phyloP scores from a whole-genome alignment of 1,140 invertebrate genomes.

The Brachionus plicatilis region DNA sequence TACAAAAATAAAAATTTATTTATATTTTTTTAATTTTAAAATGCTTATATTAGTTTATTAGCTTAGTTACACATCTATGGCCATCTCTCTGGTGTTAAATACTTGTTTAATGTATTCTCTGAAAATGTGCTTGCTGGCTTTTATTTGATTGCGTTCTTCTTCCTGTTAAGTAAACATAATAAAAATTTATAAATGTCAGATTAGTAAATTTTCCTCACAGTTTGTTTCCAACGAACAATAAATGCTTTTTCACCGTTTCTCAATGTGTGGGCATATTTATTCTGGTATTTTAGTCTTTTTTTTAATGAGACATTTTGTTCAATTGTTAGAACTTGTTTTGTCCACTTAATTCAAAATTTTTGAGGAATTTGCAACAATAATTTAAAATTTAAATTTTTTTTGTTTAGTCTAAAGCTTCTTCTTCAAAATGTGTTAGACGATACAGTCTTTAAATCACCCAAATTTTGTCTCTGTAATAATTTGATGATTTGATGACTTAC shows the following conservation, averaged over 20 bases:
- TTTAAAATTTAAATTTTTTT: too few species aligned
- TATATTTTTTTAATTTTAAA: not conserved
- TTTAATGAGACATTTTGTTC: conserved; percentile 84
- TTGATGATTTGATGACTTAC: too few species aligned
- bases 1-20: not conserved
- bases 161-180: not conserved
- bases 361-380: too few species aligned
- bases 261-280: conserved; percentile 78
- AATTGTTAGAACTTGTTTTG: conserved; percentile 88
- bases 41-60: not conserved
- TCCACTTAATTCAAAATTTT: conserved; percentile 65
- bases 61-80: not conserved
- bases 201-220: not conserved
- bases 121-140: not conserved
- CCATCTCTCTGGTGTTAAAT: not conserved
- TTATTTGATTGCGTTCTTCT: not conserved
- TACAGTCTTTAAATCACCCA: too few species aligned
- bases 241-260: conserved; percentile 7
- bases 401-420: too few species aligned
- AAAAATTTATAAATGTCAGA: not conserved
- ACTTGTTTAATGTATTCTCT: not conserved
- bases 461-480: too few species aligned
- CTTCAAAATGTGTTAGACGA: too few species aligned
- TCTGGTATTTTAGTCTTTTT: conserved; percentile 74
- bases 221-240: conserved; percentile 33